phyloP scores from a whole-genome alignment of 2,888 invertebrate species.

The Leucania comma region DNA sequence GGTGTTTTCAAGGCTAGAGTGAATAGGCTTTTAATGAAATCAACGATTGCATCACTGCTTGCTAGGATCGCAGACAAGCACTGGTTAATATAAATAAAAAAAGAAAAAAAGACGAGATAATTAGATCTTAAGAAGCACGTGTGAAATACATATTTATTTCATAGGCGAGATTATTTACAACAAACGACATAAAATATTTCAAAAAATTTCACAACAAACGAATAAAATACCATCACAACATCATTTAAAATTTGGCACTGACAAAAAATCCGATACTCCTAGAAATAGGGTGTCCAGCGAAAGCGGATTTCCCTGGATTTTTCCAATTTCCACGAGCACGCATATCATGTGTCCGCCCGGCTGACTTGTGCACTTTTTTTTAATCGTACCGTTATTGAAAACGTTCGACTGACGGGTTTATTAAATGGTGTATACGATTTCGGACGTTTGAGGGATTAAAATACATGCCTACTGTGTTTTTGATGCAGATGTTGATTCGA shows the following conservation, averaged over 20 bases:
- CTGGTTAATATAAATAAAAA: too few relatives aligned
- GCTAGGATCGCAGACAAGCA: too few relatives aligned
- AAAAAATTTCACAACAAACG: background rate
- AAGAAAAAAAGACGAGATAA: too few relatives aligned
- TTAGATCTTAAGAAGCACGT: too few relatives aligned
- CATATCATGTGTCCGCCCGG: slow-evolving; percentile 80
- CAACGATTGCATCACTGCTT: too few relatives aligned
- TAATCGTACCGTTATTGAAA: slow-evolving; percentile 68
- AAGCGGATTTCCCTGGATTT: slow-evolving; percentile 76
- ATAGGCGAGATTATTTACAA: too few relatives aligned
- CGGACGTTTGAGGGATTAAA: slow-evolving; percentile 44
- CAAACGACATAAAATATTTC: too few relatives aligned
- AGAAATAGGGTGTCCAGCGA: slow-evolving; percentile 60
- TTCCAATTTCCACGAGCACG: slow-evolving; percentile 83
- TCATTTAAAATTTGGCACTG: slow-evolving; percentile 28
- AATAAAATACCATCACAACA: slow-evolving; percentile 17
- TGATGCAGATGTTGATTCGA: background rate
- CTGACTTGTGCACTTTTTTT: slow-evolving; percentile 73
- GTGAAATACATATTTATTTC: too few relatives aligned
- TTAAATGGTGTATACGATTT: slow-evolving; percentile 57
- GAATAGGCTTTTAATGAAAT: too few relatives aligned
- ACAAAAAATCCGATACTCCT: slow-evolving; percentile 33
- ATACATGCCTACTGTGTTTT: background rate
- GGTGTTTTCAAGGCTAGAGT: too few relatives aligned
- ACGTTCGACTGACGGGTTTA: slow-evolving; percentile 65